phyloP scores from a whole-genome alignment of 2,113 vertebrate genomes.

The Isichthys henryi region DNA sequence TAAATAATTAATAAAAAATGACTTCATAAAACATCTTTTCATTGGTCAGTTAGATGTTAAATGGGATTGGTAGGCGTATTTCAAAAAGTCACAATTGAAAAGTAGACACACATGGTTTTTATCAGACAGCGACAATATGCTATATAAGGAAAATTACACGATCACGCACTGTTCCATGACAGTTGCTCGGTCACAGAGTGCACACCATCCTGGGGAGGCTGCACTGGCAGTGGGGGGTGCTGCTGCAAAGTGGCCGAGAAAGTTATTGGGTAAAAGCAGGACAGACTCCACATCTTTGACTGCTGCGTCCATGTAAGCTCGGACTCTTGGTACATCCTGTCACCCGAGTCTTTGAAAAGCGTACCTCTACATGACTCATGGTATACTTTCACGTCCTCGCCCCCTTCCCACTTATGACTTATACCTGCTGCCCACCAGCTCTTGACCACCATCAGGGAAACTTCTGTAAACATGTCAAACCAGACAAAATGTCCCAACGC shows the following conservation, averaged over 20 bases:
- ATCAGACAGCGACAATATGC: neutral
- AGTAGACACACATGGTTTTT: neutral
- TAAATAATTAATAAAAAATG: neutral
- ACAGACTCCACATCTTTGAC: neutral
- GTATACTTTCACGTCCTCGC: neutral
- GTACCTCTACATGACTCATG: neutral
- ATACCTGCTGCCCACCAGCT: neutral
- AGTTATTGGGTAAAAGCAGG: neutral
- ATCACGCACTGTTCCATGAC: neutral
- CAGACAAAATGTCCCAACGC: neutral
- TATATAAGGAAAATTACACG: neutral
- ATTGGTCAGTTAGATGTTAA: neutral
- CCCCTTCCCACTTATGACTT: neutral
- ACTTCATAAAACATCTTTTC: neutral
- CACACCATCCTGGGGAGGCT: neutral
- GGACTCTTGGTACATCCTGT: neutral
- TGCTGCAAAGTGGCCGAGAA: neutral
- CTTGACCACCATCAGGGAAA: slow-evolving; percentile 38
- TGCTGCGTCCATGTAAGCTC: neutral
- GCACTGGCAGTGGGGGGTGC: neutral
- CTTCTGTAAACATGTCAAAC: neutral
- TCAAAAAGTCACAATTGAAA: neutral
- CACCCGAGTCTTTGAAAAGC: neutral
- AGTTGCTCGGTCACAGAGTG: neutral
- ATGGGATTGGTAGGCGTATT: neutral